Evolutionary conservation across 2,888 invertebrate genomes (phyloP).

Genomic region (Augochlorella aurata): DNA sequence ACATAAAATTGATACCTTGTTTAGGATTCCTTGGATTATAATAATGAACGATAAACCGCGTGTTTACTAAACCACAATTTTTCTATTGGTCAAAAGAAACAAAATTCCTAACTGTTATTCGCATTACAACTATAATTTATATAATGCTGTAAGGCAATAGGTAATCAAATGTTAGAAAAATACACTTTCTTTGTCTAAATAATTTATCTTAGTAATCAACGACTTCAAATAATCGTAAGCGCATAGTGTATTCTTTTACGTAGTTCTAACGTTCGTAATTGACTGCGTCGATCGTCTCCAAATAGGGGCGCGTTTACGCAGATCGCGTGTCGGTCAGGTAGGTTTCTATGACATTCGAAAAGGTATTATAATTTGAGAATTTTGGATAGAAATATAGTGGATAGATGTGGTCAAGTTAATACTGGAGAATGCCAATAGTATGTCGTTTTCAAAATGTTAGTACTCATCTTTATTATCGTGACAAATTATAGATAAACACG

Average conservation of each 20-base stretch:
- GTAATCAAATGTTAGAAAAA: too few species aligned
- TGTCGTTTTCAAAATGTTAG: background rate
- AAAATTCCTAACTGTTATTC: too few species aligned
- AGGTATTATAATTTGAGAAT: background rate
- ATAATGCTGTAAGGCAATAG: too few species aligned
- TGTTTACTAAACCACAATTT: too few species aligned
- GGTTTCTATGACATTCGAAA: background rate
- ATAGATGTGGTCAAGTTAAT: background rate
- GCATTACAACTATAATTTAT: too few species aligned
- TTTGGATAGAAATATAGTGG: background rate
- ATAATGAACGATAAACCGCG: too few species aligned
- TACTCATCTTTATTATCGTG: too few species aligned
- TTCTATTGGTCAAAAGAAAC: too few species aligned
- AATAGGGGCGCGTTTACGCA: background rate
- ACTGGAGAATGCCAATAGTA: background rate
- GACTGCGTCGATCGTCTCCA: background rate
- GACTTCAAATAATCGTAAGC: background rate
- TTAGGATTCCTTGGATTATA: too few species aligned
- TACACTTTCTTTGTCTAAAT: background rate
- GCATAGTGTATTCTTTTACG: background rate
- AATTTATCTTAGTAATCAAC: background rate
- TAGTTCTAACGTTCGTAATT: background rate
- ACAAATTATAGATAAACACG: background rate
- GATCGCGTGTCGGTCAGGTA: background rate
- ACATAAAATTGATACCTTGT: too few species aligned